Evolutionary conservation across 2,113 vertebrate species (phyloP).

Genomic region (Prietella phreatophila): DNA sequence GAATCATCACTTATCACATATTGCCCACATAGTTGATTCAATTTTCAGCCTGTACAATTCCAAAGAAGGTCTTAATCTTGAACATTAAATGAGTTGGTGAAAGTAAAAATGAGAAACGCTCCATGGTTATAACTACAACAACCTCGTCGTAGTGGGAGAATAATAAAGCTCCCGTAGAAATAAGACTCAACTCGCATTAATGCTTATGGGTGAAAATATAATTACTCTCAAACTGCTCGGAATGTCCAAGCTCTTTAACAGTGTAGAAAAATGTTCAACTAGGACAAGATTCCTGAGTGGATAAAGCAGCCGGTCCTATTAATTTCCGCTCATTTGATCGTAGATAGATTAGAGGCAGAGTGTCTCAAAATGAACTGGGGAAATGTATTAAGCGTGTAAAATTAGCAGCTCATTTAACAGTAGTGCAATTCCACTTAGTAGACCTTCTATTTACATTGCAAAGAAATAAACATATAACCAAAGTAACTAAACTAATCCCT

Average conservation of each 20-base stretch:
- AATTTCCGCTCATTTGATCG: slow-evolving; percentile 2
- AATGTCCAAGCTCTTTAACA: neutral
- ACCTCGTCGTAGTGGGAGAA: neutral
- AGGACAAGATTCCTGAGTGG: neutral
- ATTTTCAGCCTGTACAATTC: neutral
- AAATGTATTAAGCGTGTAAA: neutral
- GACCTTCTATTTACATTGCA: neutral
- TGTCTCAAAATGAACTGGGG: neutral
- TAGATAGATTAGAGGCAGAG: neutral
- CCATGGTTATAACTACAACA: neutral
- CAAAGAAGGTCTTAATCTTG: neutral
- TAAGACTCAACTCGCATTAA: neutral
- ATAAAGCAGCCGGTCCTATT: neutral
- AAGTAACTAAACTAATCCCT: neutral
- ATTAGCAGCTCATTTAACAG: neutral
- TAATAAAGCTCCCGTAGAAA: neutral
- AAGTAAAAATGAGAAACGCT: neutral
- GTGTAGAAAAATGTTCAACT: neutral
- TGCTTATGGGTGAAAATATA: neutral
- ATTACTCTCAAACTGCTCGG: neutral
- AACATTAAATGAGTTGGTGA: neutral
- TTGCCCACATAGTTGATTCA: neutral
- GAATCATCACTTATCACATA: neutral
- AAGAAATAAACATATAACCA: neutral
- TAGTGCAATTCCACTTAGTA: neutral